A percentile compares a stretch with the other conserved stretches of the same genome.
phyloP scores from a whole-genome alignment of 2,113 vertebrate species.

The Xiphophorus maculatus region DNA sequence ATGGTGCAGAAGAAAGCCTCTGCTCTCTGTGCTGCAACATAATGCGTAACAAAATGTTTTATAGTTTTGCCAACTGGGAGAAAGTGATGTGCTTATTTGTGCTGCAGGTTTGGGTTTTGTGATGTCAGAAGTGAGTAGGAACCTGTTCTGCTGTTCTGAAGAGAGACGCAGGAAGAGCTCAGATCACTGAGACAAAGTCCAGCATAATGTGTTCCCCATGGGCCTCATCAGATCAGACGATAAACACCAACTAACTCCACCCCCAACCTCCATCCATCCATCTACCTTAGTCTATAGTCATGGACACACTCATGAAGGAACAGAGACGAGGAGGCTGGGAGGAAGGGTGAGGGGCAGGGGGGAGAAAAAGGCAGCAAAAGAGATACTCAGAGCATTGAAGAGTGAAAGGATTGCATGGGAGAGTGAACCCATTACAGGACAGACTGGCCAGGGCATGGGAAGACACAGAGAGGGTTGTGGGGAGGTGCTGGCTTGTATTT shows the following conservation, averaged over 20 bases:
- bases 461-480: slow-evolving; percentile 54
- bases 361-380: slow-evolving; percentile 60
- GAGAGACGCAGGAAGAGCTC: slow-evolving; percentile 15
- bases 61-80: slow-evolving; percentile 38
- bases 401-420: slow-evolving; percentile 74
- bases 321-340: slow-evolving; percentile 38
- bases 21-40: slow-evolving; percentile 37
- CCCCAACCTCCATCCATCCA: slow-evolving; percentile 22
- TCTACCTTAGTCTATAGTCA: slow-evolving; percentile 31
- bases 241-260: slow-evolving; percentile 50
- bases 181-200: slow-evolving; percentile 5
- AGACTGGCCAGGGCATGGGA: slow-evolving; percentile 68
- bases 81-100: slow-evolving; percentile 21
- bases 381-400: slow-evolving; percentile 67
- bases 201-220: slow-evolving; percentile 48
- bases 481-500: slow-evolving; percentile 57
- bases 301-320: slow-evolving; percentile 64
- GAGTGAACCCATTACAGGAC: slow-evolving; percentile 70
- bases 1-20: slow-evolving; percentile 53
- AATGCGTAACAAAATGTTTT: slow-evolving; percentile 63
- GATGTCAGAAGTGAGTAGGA: slow-evolving; percentile 24
- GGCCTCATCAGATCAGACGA: slow-evolving; percentile 60
- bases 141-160: neutral
- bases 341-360: slow-evolving; percentile 33
- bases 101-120: slow-evolving; percentile 12